A percentile compares a stretch with the other conserved stretches of the same genome.
Conservation (phyloP, 2,888 invertebrate genomes). For the Serripes groenlandicus region DNA sequence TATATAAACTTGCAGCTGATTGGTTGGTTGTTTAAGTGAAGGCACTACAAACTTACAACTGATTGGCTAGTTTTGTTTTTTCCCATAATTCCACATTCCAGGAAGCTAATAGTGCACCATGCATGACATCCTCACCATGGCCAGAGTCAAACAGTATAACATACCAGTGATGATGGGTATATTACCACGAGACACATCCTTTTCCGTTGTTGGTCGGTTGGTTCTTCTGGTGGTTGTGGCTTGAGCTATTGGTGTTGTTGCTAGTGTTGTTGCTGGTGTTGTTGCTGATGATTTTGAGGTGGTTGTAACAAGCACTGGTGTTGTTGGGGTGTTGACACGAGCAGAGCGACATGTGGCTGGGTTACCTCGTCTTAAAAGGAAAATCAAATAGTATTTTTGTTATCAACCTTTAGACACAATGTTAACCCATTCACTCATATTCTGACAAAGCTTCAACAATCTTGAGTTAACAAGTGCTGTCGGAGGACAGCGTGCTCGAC, state of each 20-base stretch:
- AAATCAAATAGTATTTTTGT: too few relatives aligned
- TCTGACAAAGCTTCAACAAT: too few relatives aligned
- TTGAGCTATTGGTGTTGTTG: background rate
- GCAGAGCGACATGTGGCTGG: constrained; percentile 56
- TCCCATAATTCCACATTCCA: constrained; percentile 1
- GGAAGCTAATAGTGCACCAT: constrained; percentile 1
- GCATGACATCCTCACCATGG: constrained; percentile 15
- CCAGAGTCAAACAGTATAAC: constrained; percentile 47
- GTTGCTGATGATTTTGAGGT: too few relatives aligned
- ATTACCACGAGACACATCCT: background rate
- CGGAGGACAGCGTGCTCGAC: too few relatives aligned
- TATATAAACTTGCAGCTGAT: too few relatives aligned
- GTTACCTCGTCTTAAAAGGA: constrained; percentile 52
- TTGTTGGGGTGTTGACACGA: background rate
- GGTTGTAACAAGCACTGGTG: constrained; percentile 24
- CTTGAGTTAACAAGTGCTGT: too few relatives aligned
- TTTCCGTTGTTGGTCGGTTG: background rate
- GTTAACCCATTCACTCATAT: too few relatives aligned
- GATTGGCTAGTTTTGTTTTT: constrained; percentile 8
- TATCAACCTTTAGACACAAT: too few relatives aligned
- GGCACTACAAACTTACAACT: constrained; percentile 8
- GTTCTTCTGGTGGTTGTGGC: background rate
- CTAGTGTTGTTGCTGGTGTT: constrained; percentile 7
- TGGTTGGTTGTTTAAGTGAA: too few relatives aligned
- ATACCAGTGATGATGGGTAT: constrained; percentile 34